Conservation (phyloP, 37 sponge, comb jelly and placozoan species). For the Agelas oroides region DNA sequence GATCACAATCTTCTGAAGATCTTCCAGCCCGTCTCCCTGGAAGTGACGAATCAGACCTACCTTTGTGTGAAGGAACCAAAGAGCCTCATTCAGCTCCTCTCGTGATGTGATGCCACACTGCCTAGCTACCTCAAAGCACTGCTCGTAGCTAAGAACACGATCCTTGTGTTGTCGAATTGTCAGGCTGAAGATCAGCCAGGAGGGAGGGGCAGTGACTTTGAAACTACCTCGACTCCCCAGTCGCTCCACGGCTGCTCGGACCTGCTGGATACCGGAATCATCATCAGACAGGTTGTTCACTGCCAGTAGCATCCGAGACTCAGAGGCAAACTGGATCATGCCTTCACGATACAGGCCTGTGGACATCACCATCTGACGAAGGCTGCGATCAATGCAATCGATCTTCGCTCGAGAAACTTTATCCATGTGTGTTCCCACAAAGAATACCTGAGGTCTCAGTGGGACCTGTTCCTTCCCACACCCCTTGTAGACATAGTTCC, state of each 20-base stretch:
- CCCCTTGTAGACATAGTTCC: background rate
- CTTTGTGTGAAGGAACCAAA: background rate
- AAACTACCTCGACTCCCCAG: background rate
- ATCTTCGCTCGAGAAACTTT: background rate
- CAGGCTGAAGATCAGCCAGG: background rate
- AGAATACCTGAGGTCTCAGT: background rate
- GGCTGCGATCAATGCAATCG: background rate
- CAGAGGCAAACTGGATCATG: background rate
- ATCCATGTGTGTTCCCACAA: conserved; percentile 9
- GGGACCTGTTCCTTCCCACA: background rate
- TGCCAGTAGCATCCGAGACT: background rate
- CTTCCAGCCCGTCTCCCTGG: background rate
- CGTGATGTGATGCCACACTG: background rate
- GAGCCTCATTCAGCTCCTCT: background rate
- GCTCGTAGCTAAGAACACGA: background rate
- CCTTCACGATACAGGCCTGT: background rate
- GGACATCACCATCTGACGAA: background rate
- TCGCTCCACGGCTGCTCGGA: background rate
- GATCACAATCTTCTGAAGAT: background rate
- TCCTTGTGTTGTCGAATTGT: background rate
- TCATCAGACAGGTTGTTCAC: background rate
- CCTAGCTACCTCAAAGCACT: background rate
- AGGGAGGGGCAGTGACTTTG: background rate
- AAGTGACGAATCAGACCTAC: conserved; percentile 2
- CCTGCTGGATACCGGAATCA: background rate